Conservation (phyloP, 2,113 vertebrate species). For the Actenoides lindsayi region DNA sequence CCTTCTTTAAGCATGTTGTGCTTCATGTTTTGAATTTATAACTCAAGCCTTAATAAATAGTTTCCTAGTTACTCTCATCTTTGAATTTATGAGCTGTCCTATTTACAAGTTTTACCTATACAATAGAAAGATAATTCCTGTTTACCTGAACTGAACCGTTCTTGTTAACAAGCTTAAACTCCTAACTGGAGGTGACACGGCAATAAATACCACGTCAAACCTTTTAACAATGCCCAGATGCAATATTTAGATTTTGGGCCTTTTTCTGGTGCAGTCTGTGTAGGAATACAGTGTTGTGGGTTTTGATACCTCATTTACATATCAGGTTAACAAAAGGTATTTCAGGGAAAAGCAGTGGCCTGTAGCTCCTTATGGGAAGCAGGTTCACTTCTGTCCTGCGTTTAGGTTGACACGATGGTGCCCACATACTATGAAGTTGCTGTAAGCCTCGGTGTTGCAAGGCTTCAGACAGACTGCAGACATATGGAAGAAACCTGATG, state of each 20-base stretch:
- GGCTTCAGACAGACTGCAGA: not conserved
- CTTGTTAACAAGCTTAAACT: constrained; percentile 49
- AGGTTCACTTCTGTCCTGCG: not conserved
- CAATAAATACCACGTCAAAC: constrained; percentile 29
- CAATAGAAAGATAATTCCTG: constrained; percentile 38
- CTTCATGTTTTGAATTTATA: constrained; percentile 66
- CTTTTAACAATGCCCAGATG: not conserved
- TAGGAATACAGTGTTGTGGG: not conserved
- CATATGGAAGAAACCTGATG: not conserved
- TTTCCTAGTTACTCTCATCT: constrained; percentile 49
- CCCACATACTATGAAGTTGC: not conserved
- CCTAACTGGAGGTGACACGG: constrained; percentile 29
- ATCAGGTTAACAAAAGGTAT: not conserved
- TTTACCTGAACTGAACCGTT: constrained; percentile 52
- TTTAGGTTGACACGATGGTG: not conserved
- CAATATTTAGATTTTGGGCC: not conserved
- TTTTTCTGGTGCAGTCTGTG: not conserved
- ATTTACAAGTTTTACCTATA: constrained; percentile 57
- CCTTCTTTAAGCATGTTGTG: constrained; percentile 20
- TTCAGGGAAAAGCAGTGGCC: not conserved
- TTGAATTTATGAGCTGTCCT: constrained; percentile 57
- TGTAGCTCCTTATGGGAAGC: not conserved
- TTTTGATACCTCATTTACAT: not conserved
- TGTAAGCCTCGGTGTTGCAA: not conserved
- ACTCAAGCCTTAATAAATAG: constrained; percentile 48